Conservation (phyloP, 2,113 vertebrate species). For the Paracanthobrama guichenoti region DNA sequence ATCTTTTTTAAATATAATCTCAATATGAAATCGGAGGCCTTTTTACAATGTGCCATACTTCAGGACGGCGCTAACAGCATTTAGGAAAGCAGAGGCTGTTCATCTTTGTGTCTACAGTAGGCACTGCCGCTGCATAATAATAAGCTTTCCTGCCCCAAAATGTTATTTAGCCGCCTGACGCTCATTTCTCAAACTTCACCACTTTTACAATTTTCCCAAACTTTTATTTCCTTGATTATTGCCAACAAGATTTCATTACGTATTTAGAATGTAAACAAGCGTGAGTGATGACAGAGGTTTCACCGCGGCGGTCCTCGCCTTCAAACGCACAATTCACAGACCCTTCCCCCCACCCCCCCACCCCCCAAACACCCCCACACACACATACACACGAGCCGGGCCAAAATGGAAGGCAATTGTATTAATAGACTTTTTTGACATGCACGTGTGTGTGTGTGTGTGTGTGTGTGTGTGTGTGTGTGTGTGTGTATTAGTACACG, state of each 20-base stretch:
- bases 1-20: constrained; percentile 84
- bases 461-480: constrained; percentile 23
- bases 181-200: constrained; percentile 99
- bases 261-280: constrained; percentile 99
- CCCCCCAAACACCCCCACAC: constrained; percentile 33
- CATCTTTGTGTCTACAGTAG: constrained; percentile 98
- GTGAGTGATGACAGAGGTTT: constrained; percentile 91
- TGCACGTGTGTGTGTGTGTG: constrained; percentile 36
- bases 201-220: constrained; percentile 99
- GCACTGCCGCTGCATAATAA: constrained; percentile 99
- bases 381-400: constrained; percentile 27
- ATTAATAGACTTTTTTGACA: constrained; percentile 8
- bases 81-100: constrained; percentile 97
- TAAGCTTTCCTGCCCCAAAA: constrained; percentile 99
- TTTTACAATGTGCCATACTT: constrained; percentile 99
- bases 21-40: constrained; percentile 98
- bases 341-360: not conserved
- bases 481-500: constrained; percentile 42
- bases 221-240: constrained; percentile 99
- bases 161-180: constrained; percentile 98
- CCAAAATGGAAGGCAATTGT: constrained; percentile 53
- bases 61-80: constrained; percentile 97
- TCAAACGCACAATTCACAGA: not conserved
- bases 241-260: constrained; percentile 99
- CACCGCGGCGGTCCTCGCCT: constrained; percentile 68